These are phyloP conservation scores for Scolanthus callimorphus DNA, from an alignment of 92 coral and sea anemone species.

Conservation along the genomic window DNA sequence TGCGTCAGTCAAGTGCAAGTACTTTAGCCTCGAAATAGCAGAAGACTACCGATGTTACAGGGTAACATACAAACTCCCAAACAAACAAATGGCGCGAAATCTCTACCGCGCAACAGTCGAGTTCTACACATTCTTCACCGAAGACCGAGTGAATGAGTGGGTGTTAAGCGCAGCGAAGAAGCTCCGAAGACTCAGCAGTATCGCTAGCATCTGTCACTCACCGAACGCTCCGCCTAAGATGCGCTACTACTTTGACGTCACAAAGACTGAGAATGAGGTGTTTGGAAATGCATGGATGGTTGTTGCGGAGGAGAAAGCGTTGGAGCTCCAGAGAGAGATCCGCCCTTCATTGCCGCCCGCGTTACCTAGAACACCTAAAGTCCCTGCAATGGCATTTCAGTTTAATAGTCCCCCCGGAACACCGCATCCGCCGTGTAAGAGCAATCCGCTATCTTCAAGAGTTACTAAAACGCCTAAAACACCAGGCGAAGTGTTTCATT, in stretches of 20 bases:
- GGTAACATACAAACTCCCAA: slow-evolving; percentile 18
- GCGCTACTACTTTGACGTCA: slow-evolving; percentile 7
- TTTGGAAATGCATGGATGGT: slow-evolving; percentile 19
- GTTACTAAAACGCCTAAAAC: neutral
- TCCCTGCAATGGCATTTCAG: neutral
- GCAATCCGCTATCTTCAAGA: too few species aligned
- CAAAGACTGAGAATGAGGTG: slow-evolving; percentile 12
- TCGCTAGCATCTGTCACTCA: neutral
- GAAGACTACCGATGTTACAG: slow-evolving; percentile 28
- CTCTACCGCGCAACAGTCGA: slow-evolving; percentile 27
- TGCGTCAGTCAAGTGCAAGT: slow-evolving; percentile 19
- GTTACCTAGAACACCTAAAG: neutral
- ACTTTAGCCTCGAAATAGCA: slow-evolving; percentile 17
- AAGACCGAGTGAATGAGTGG: slow-evolving; percentile 25
- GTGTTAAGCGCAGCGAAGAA: slow-evolving; percentile 6
- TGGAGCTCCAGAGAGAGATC: neutral
- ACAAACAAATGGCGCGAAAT: neutral
- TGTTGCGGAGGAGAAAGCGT: slow-evolving; percentile 28
- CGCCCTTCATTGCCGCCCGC: slow-evolving; percentile 7
- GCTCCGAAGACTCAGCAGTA: neutral
- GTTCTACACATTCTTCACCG: slow-evolving; percentile 22
- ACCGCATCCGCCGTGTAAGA: neutral
- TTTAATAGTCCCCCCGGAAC: neutral
- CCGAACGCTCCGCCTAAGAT: neutral
- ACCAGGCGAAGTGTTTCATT: too few species aligned